Percentiles rank a stretch among this genome's conserved stretches.
Conservation (phyloP, 2,113 vertebrate genomes). For the Condylura cristata region DNA sequence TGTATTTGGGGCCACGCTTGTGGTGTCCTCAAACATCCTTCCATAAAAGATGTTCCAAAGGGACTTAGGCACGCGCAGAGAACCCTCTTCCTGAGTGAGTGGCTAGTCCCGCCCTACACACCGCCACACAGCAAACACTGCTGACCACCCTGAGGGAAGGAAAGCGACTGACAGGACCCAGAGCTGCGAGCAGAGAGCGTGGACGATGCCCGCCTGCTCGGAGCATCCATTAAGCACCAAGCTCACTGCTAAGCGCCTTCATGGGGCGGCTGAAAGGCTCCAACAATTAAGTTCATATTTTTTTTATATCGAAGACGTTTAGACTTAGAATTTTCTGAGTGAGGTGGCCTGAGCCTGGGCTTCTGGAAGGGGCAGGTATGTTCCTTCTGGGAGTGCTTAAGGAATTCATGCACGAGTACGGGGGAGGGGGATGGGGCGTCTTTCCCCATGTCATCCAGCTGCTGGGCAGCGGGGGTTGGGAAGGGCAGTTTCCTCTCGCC, state of each 20-base stretch:
- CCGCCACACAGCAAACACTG: neutral
- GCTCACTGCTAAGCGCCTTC: neutral
- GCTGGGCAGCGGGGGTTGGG: neutral
- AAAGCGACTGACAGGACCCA: neutral
- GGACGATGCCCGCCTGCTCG: neutral
- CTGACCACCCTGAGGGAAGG: neutral
- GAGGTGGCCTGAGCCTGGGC: neutral
- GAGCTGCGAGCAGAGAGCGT: neutral
- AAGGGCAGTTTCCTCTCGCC: neutral
- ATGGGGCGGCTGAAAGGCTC: neutral
- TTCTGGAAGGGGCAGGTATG: neutral
- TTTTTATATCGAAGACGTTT: neutral
- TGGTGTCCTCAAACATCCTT: neutral
- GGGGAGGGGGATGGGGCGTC: neutral
- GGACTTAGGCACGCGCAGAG: neutral
- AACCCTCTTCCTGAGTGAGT: neutral
- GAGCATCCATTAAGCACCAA: neutral
- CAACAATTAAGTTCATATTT: neutral
- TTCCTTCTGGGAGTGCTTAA: neutral
- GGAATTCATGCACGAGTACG: neutral
- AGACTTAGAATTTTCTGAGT: neutral
- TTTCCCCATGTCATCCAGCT: neutral
- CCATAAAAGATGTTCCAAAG: neutral
- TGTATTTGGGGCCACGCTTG: neutral
- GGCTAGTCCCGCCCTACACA: neutral